Percentiles rank a stretch among this genome's conserved stretches.
Conservation (phyloP, 2,888 invertebrate species). For the Acanthoscelides obtectus region DNA sequence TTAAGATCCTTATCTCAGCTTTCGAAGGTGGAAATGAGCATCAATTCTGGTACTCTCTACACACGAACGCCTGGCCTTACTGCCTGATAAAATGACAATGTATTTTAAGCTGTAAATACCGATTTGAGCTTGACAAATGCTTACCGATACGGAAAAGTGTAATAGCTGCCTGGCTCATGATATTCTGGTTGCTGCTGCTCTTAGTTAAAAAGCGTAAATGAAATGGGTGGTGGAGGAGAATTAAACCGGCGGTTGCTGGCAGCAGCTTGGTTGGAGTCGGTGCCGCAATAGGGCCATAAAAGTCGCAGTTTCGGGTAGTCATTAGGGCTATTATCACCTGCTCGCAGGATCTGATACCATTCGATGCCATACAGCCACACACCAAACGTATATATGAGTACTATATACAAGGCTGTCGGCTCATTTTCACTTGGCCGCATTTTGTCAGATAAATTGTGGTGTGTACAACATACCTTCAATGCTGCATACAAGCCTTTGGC, state of each 20-base stretch:
- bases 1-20: too few species aligned
- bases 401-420: slow-evolving; percentile 10
- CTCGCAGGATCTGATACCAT: slow-evolving; percentile 28
- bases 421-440: neutral
- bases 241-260: neutral
- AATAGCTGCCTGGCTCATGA: neutral
- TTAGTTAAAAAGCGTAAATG: neutral
- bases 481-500: too few species aligned
- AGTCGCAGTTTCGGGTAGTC: slow-evolving; percentile 22
- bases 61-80: too few species aligned
- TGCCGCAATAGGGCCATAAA: slow-evolving; percentile 4
- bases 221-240: neutral
- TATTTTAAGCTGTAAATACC: neutral
- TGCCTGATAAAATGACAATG: neutral
- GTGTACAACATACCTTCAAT: too few species aligned
- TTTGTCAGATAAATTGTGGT: neutral
- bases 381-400: slow-evolving; percentile 2
- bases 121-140: neutral
- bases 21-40: neutral
- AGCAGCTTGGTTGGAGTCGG: neutral
- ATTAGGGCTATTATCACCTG: slow-evolving; percentile 35
- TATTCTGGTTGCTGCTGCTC: neutral
- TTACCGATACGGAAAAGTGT: neutral
- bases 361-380: slow-evolving; percentile 7
- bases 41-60: neutral